Evolutionary conservation across 1,140 invertebrate genomes (phyloP).

Genomic region (Panagrolaimus sp.): DNA sequence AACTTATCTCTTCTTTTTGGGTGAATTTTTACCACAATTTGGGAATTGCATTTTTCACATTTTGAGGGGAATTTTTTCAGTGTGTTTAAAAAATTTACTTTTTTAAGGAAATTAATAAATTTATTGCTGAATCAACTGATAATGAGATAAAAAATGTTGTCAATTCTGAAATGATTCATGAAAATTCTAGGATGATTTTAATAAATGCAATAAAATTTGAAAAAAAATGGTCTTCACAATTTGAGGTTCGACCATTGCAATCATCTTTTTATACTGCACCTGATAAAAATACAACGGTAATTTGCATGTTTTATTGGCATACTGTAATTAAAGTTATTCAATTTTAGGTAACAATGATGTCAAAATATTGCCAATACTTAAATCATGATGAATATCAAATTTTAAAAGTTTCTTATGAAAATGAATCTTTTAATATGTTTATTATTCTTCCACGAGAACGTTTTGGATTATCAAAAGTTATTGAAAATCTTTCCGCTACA

Average conservation of each 20-base stretch:
- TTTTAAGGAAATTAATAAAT: constrained; percentile 32
- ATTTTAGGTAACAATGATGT: neutral
- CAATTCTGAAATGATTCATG: constrained; percentile 15
- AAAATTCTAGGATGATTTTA: constrained; percentile 29
- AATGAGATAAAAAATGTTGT: constrained; percentile 35
- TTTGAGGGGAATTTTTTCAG: no score
- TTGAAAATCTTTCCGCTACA: constrained; percentile 18
- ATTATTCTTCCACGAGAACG: constrained; percentile 26
- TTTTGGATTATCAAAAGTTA: constrained; percentile 17
- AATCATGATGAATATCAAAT: constrained; percentile 24
- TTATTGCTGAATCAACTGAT: constrained; percentile 38
- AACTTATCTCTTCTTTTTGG: no score
- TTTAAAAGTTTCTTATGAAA: constrained; percentile 22
- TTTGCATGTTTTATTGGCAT: no score
- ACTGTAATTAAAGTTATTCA: no score
- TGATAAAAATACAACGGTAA: constrained; percentile 18
- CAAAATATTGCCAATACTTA: constrained; percentile 4
- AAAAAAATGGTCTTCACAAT: constrained; percentile 29
- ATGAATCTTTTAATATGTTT: constrained; percentile 1
- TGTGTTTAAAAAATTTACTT: no score
- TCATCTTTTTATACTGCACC: constrained; percentile 26
- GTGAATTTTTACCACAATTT: no score
- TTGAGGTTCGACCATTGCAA: constrained; percentile 26
- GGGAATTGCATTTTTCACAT: no score
- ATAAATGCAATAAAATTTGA: constrained; percentile 47